phyloP scores from a whole-genome alignment of 2,888 invertebrate genomes.

The Leptothorax acervorum region DNA sequence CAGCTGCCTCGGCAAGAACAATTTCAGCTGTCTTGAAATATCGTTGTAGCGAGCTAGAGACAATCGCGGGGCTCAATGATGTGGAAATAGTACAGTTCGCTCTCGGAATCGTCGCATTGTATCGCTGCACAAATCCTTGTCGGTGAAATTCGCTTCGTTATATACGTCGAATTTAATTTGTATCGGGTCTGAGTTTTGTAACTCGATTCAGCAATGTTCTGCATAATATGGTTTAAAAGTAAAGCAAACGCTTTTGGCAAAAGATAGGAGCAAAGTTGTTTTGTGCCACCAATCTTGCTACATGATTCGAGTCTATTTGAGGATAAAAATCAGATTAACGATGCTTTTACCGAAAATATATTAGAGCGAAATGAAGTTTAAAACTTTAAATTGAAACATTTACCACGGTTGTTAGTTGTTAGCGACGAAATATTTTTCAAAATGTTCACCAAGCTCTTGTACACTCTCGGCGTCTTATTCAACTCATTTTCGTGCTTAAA shows the following conservation, averaged over 20 bases:
- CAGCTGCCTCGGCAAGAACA: slow-evolving; percentile 23
- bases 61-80: slow-evolving; percentile 12
- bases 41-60: slow-evolving; percentile 12
- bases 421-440: background rate
- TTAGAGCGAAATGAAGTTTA: background rate
- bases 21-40: slow-evolving; percentile 42
- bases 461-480: background rate
- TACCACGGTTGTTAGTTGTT: background rate
- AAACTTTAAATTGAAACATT: background rate
- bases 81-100: slow-evolving; percentile 9
- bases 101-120: slow-evolving; percentile 33
- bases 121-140: slow-evolving; percentile 12
- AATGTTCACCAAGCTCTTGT: background rate
- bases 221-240: background rate
- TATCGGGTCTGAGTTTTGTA: slow-evolving; percentile 1
- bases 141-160: slow-evolving; percentile 39
- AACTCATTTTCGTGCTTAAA: background rate
- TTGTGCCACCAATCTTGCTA: background rate
- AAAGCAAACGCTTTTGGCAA: background rate
- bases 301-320: background rate
- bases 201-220: slow-evolving; percentile 18
- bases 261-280: background rate
- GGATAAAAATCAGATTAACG: background rate
- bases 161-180: slow-evolving; percentile 29
- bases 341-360: background rate